Evolutionary conservation across 2,797 vertebrate species (phyloP).

Genomic region (Arctocebus calabarensis): DNA sequence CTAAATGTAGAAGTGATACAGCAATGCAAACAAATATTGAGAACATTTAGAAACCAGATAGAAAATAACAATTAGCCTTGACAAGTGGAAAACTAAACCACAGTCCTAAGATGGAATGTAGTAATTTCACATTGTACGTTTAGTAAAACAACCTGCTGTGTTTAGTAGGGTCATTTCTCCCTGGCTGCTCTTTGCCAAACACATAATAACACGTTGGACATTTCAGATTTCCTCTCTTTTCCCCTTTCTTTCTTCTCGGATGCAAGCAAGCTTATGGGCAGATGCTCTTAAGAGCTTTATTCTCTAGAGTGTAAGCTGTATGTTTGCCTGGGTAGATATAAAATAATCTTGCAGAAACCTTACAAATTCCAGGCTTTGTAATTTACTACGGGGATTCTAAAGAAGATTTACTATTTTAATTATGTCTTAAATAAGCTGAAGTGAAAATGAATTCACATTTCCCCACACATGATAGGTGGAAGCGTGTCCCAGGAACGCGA

Average conservation of each 20-base stretch:
- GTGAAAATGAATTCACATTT: slow-evolving; percentile 28
- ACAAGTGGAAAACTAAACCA: slow-evolving; percentile 49
- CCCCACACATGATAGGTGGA: background rate
- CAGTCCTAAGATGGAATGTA: background rate
- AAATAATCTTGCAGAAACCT: slow-evolving; percentile 14
- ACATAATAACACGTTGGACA: background rate
- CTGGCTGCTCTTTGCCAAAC: slow-evolving; percentile 9
- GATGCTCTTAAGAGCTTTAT: background rate
- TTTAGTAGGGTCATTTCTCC: slow-evolving; percentile 36
- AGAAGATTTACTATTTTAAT: slow-evolving; percentile 29
- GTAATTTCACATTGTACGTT: slow-evolving; percentile 42
- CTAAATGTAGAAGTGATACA: background rate
- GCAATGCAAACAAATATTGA: slow-evolving; percentile 14
- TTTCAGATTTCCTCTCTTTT: background rate
- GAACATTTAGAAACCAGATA: slow-evolving; percentile 45
- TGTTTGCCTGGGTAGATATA: background rate
- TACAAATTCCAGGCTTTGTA: background rate
- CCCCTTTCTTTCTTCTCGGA: background rate
- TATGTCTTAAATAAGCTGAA: slow-evolving; percentile 60
- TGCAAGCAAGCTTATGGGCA: background rate
- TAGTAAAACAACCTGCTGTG: slow-evolving; percentile 36
- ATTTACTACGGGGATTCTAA: background rate
- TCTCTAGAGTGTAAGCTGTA: background rate
- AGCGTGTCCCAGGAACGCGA: background rate
- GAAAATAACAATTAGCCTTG: slow-evolving; percentile 53